phyloP scores from a whole-genome alignment of 2,113 vertebrate genomes.

The Panurus biarmicus region DNA sequence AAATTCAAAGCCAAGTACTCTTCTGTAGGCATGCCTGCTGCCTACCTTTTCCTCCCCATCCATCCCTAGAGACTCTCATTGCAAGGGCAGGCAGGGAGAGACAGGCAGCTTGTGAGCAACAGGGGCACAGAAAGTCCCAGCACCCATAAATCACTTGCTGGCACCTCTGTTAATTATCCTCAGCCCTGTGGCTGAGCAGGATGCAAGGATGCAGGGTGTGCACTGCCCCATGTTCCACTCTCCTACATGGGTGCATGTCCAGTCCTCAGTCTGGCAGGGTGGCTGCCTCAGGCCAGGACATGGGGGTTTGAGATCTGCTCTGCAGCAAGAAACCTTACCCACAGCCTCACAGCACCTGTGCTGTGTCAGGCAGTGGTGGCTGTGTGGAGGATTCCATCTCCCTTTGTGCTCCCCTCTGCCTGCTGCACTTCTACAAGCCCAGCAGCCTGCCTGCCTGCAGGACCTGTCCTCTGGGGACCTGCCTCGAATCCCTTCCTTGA shows the following conservation, averaged over 20 bases:
- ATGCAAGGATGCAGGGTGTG: neutral
- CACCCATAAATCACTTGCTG: neutral
- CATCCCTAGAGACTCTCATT: neutral
- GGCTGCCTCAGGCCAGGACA: neutral
- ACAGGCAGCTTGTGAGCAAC: neutral
- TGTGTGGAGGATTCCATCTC: neutral
- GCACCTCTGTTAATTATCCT: neutral
- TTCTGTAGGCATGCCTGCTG: neutral
- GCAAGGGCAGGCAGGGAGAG: neutral
- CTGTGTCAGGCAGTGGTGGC: neutral
- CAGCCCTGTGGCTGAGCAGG: neutral
- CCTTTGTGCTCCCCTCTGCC: neutral
- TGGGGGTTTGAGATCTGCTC: neutral
- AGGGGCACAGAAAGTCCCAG: neutral
- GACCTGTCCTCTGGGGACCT: neutral
- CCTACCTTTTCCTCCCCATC: neutral
- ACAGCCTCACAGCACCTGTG: neutral
- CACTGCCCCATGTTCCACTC: neutral
- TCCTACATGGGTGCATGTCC: neutral
- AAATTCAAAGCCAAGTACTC: neutral
- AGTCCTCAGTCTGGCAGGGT: neutral
- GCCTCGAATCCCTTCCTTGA: rapidly evolving
- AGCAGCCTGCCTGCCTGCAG: neutral
- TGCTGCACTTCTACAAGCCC: neutral
- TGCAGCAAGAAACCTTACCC: neutral